Evolutionary conservation across 2,888 invertebrate species (phyloP).

Genomic region (Brachyopa scutellaris): DNA sequence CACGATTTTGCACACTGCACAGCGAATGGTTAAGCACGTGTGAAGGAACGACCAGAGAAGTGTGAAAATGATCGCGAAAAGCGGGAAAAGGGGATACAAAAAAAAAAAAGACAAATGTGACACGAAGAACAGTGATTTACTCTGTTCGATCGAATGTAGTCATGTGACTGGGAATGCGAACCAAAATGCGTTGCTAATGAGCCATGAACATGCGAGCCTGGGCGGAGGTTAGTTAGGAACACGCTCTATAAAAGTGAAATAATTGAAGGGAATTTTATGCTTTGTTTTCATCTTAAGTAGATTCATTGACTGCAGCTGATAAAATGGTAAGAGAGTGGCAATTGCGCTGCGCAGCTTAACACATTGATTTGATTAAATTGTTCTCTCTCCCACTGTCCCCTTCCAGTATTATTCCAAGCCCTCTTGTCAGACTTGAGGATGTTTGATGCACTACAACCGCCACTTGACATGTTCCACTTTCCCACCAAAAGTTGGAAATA

Average conservation of each 20-base stretch:
- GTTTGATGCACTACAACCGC: no score
- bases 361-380: no score
- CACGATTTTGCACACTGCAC: conserved; percentile 47
- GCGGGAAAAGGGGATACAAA: not conserved
- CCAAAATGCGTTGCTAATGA: not conserved
- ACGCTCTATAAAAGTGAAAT: not conserved
- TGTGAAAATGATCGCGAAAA: conserved; percentile 24
- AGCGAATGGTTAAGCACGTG: conserved; percentile 49
- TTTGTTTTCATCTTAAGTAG: not conserved
- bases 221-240: conserved; percentile 35
- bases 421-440: no score
- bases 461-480: no score
- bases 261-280: conserved; percentile 1
- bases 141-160: conserved; percentile 6
- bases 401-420: no score
- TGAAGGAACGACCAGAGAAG: conserved; percentile 44
- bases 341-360: no score
- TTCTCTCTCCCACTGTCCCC: no score
- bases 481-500: no score
- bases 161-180: conserved; percentile 14
- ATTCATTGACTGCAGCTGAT: no score
- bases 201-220: no score
- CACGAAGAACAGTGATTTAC: conserved; percentile 13
- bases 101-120: not conserved
- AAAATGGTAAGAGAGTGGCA: no score